Evolutionary conservation across 2,113 vertebrate species (phyloP), one percentile per base, ranked within the genome.

Genomic region (Oncorhynchus masou): DNA sequence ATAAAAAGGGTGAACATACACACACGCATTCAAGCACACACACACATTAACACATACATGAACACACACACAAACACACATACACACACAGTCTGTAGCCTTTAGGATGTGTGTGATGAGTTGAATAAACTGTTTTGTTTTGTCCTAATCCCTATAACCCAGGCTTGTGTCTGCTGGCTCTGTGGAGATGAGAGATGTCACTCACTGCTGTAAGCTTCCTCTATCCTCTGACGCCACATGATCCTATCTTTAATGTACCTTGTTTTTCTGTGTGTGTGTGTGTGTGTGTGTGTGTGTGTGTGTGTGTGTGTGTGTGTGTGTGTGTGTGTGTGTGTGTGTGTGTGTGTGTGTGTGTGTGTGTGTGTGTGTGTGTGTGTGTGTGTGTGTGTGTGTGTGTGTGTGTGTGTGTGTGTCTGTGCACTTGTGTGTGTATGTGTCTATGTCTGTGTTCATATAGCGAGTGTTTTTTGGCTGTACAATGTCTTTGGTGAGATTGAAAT

Each of bases 211-310:
- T 91, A 90, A 90, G 85, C 86, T 86, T 9, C 39, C 39, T 85
- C 75, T 90, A 87, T 89, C 88, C 89, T 78, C 90, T 90, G 90
- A 93, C 93, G 91, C 79, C 90, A 91, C 95, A 20, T 92, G 93
- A 95, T 94, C 91, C 88, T 75, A 83, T 88, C 85, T 89, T 90
- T 94, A 93, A 64, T 12, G 25, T 3, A 45, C 62, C 12, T 31
- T 22, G 2, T 27, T 31, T 67, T 25, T 2, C 4, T 20, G 54
- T 57, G 54, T 57, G 4, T 57, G 54, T 57, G 54, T 57, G 4
- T 57, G 16, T 57, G 54, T 57, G 54, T 57, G 54, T 57, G 54
- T 57, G 5, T 57, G 54, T 57, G 4, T 45, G 16, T 65, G 20
- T 60, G 54, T 67, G n/a, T 48, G 60, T 39, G 65, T 24, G 45